These are phyloP conservation scores for Pseudopodoces humilis DNA, from an alignment of 2,113 vertebrate genomes.

Conservation along the genomic window DNA sequence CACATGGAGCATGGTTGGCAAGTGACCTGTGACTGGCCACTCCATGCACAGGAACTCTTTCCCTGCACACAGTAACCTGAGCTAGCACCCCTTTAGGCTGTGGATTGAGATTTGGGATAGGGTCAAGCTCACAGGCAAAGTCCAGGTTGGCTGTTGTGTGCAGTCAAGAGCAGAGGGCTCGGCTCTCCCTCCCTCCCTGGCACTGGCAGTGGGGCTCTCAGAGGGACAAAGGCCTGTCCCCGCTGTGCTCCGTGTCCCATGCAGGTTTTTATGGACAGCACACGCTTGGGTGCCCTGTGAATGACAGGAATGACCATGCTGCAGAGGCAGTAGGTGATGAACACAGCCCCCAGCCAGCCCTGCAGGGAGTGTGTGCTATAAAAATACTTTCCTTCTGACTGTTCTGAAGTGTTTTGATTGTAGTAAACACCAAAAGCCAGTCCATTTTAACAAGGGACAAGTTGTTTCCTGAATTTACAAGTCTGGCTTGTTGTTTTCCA, in stretches of 20 bases:
- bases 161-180: neutral
- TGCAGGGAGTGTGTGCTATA: neutral
- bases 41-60: neutral
- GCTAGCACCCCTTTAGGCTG: neutral
- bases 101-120: neutral
- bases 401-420: neutral
- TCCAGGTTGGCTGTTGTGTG: neutral
- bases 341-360: neutral
- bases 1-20: fast-evolving
- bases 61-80: neutral
- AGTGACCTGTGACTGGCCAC: neutral
- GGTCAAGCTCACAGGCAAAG: neutral
- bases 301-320: fast-evolving
- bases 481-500: neutral
- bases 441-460: neutral
- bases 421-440: neutral
- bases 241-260: neutral
- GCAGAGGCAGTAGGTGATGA: neutral
- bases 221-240: neutral
- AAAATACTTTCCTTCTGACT: neutral
- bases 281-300: fast-evolving
- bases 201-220: neutral
- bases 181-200: neutral
- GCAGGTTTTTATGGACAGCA: neutral
- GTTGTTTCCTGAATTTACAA: neutral